A percentile compares a stretch with the other conserved stretches of the same genome.
These are phyloP conservation scores for Mergus octosetaceus DNA, from an alignment of 2,797 vertebrate species.

Conservation along the genomic window DNA sequence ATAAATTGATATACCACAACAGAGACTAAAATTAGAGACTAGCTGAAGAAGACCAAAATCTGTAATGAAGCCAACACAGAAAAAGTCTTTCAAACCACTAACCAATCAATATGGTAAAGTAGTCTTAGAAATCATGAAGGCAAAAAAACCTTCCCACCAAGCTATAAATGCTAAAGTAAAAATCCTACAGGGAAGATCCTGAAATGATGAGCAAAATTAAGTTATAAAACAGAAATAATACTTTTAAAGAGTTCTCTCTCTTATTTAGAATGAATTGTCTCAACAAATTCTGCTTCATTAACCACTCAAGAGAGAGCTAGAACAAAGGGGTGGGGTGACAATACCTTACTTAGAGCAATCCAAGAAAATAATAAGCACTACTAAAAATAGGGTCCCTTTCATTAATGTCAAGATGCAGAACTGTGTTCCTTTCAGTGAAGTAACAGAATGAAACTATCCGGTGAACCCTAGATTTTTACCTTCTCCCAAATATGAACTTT, in stretches of 20 bases:
- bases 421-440: neutral
- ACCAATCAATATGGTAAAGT: neutral
- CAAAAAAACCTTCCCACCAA: neutral
- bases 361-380: constrained; percentile 23
- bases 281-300: neutral
- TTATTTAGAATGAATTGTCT: neutral
- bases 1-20: neutral
- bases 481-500: neutral
- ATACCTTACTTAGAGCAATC: neutral
- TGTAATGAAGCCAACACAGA: neutral
- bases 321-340: neutral
- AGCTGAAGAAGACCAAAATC: neutral
- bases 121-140: neutral
- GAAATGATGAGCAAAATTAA: neutral
- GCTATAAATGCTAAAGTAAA: neutral
- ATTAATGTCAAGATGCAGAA: neutral
- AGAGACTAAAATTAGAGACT: neutral
- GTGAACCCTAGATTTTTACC: neutral
- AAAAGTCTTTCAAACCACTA: neutral
- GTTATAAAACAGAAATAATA: neutral
- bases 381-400: neutral
- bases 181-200: neutral
- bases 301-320: neutral
- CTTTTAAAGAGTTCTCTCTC: neutral
- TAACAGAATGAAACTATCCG: neutral